Base-by-base conservation (phyloP, 1,140 invertebrate species). In the Drosophila parvula region DNA sequence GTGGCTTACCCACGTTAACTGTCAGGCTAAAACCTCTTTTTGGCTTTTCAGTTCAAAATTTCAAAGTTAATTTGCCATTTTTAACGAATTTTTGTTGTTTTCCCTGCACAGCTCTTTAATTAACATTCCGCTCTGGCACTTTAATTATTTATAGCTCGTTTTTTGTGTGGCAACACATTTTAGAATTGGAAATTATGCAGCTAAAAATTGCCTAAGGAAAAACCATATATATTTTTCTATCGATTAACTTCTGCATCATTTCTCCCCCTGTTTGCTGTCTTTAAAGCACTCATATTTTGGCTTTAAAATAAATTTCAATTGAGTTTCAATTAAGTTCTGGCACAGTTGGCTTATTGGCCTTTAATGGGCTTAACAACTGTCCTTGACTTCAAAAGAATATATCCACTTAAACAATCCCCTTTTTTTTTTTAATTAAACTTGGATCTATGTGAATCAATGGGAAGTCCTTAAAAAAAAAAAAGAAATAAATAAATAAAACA, bases 61-160 rank as follows among this genome's bases (percentile, higher is more conserved):
- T 53, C 4, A 12, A 56, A 41, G 34, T 41, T 62, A 62, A 62
- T 62, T 62, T 50, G n/a, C 0, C 2, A 28, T 14, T 30, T 48
- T 3, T n/a, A 5, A 28, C 3, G 3, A 0, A 14, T 34, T 40
- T 10, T 50, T 6, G 30, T 30, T 51, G 16, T 7, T 12, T 9
- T n/a, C 4, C 11, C 22, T 36, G 14, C 18, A 1, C 18, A 12
- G 4, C 10, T 2, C 57, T 60, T 36, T 53, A 36, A 53, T 36
- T 53, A 53, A 53, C 50, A 8, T 36, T 7, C 32, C 22, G 50
- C 16, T 53, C 7, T 14, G 3, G 12, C 32, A 14, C 50, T 36
- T 53, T 53, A 22, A 53, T 53, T 53, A 53, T 53, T 36, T 36
- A 53, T 22, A 9, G 12, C 2, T 4, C 5, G 0, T 6, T 5